Evolutionary conservation across 2,888 invertebrate species (phyloP).

Genomic region (Aspidiotus destructor): DNA sequence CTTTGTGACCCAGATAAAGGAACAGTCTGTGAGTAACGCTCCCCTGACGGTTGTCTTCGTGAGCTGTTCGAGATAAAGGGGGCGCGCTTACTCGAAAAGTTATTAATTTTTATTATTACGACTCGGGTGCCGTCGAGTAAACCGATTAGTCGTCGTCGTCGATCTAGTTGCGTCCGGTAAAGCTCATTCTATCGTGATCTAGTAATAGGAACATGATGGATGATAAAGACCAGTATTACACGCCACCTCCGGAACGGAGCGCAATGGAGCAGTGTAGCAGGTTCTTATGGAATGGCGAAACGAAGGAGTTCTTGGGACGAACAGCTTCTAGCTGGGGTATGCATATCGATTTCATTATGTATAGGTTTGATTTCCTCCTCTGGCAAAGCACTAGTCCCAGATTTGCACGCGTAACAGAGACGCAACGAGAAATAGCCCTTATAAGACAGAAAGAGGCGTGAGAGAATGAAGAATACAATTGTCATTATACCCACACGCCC

Average conservation of each 20-base stretch:
- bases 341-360: constrained; percentile 43
- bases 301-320: constrained; percentile 80
- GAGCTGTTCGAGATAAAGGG: constrained; percentile 23
- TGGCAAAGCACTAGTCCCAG: too few species aligned
- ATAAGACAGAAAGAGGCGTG: too few species aligned
- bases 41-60: constrained; percentile 26
- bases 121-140: not conserved
- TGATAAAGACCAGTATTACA: constrained; percentile 54
- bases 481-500: too few species aligned
- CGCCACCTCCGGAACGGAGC: constrained; percentile 66
- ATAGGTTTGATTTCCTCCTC: too few species aligned
- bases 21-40: constrained; percentile 30
- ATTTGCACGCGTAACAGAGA: too few species aligned
- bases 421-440: too few species aligned
- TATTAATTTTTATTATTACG: constrained; percentile 3
- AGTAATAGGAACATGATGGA: constrained; percentile 17
- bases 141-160: not conserved
- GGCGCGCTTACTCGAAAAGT: constrained; percentile 23
- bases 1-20: constrained; percentile 28
- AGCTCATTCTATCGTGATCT: not conserved
- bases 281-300: constrained; percentile 88
- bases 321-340: constrained; percentile 92
- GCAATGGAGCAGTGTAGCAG: constrained; percentile 75
- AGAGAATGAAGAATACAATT: too few species aligned
- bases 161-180: not conserved